These are phyloP conservation scores for Macrobrachium nipponense DNA, from an alignment of 1,140 invertebrate species.

Conservation along the genomic window DNA sequence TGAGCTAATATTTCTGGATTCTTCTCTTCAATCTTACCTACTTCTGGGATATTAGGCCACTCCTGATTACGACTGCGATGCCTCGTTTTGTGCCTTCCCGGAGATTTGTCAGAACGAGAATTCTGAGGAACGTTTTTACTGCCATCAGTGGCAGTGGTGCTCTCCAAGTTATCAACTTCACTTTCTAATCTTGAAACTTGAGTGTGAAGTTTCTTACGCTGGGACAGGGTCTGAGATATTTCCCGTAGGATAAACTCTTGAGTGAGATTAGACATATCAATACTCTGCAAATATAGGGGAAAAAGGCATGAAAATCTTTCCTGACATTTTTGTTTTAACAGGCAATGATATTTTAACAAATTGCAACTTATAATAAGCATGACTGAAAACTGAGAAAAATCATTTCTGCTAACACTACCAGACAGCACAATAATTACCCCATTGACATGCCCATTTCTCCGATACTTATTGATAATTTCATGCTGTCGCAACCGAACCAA, in stretches of 20 bases:
- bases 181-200: conserved; percentile 81
- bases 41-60: conserved; percentile 89
- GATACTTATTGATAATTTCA: conserved; percentile 78
- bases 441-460: conserved; percentile 67
- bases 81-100: conserved; percentile 62
- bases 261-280: conserved; percentile 63
- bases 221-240: conserved; percentile 83
- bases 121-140: conserved; percentile 15
- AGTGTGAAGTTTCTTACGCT: conserved; percentile 83
- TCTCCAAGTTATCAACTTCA: conserved; percentile 81
- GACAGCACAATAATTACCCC: conserved; percentile 64
- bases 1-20: conserved; percentile 89
- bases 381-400: neutral
- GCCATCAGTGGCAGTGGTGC: conserved; percentile 65
- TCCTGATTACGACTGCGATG: conserved; percentile 82
- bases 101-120: conserved; percentile 57
- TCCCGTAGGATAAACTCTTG: conserved; percentile 86
- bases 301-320: neutral
- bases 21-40: conserved; percentile 90
- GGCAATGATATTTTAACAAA: neutral
- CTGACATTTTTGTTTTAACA: neutral
- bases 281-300: conserved; percentile 32
- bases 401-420: neutral
- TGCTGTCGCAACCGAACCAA: conserved; percentile 77
- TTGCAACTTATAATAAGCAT: too few species aligned